Evolutionary conservation across 2,113 vertebrate genomes (phyloP).

Genomic region (Terrapene triunguis): DNA sequence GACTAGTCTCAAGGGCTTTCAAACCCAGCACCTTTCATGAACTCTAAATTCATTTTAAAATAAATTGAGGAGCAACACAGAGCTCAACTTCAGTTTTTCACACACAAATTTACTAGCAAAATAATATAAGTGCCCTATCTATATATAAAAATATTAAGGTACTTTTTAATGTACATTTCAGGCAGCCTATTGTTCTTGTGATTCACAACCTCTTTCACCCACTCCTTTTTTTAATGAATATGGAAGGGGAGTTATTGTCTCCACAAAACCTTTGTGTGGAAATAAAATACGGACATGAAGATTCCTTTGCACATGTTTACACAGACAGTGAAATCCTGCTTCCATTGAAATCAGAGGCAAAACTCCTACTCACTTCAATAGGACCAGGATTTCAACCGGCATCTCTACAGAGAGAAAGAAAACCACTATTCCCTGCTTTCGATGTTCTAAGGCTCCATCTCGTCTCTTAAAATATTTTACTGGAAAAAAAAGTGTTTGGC

Average conservation of each 20-base stretch:
- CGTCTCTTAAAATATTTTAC: background rate
- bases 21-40: background rate
- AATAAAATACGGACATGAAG: background rate
- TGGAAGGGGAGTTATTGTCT: background rate
- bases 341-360: background rate
- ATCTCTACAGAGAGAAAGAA: background rate
- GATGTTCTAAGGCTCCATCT: background rate
- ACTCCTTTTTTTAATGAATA: background rate
- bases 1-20: background rate
- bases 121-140: background rate
- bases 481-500: background rate
- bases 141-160: background rate
- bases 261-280: background rate
- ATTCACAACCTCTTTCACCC: background rate
- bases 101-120: background rate
- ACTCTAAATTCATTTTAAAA: background rate
- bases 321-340: background rate
- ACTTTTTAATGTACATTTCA: background rate
- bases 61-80: rapidly evolving
- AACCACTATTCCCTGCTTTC: background rate
- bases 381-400: background rate
- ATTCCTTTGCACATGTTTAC: background rate
- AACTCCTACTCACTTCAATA: background rate
- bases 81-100: background rate
- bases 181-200: background rate